phyloP scores from a whole-genome alignment of 1,140 invertebrate genomes.

The Aphelenchoides avenae region DNA sequence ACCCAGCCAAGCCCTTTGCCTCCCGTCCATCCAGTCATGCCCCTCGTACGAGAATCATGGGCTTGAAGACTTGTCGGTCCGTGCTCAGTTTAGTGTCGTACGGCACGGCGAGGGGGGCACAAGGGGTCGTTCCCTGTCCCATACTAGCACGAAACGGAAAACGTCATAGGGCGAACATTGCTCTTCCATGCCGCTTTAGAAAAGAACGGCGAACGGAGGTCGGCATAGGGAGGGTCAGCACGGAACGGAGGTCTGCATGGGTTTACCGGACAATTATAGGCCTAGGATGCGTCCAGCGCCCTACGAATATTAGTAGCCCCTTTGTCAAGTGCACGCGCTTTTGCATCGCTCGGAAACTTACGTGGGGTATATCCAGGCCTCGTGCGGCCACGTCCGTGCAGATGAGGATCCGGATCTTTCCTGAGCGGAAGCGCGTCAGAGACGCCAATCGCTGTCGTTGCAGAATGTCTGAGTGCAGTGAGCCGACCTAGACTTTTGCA shows the following conservation, averaged over 20 bases:
- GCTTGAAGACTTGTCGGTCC: no score
- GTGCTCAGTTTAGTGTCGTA: no score
- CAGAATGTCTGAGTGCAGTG: conserved; percentile 49
- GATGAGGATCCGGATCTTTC: conserved; percentile 36
- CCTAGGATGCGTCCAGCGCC: no score
- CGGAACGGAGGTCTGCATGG: conserved; percentile 8
- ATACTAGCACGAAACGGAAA: no score
- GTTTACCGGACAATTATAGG: no score
- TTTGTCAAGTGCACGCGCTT: no score
- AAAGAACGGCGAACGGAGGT: conserved; percentile 2
- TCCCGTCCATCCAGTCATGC: conserved; percentile 98
- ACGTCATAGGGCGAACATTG: no score
- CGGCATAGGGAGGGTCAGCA: background rate
- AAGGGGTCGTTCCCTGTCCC: no score
- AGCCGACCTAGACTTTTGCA: conserved; percentile 39
- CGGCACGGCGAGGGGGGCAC: no score
- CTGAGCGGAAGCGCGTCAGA: conserved; percentile 32
- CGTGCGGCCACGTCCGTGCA: conserved; percentile 52
- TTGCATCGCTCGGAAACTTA: conserved; percentile 21
- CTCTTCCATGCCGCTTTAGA: no score
- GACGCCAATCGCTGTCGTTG: conserved; percentile 31
- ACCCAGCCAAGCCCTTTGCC: conserved; percentile 66
- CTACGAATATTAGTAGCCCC: no score
- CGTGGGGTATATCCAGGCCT: conserved; percentile 60
- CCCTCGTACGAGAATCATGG: no score